Evolutionary conservation across 53 echinoderm and acorn worm genomes (phyloP).

Genomic region (Holothuria scabra): DNA sequence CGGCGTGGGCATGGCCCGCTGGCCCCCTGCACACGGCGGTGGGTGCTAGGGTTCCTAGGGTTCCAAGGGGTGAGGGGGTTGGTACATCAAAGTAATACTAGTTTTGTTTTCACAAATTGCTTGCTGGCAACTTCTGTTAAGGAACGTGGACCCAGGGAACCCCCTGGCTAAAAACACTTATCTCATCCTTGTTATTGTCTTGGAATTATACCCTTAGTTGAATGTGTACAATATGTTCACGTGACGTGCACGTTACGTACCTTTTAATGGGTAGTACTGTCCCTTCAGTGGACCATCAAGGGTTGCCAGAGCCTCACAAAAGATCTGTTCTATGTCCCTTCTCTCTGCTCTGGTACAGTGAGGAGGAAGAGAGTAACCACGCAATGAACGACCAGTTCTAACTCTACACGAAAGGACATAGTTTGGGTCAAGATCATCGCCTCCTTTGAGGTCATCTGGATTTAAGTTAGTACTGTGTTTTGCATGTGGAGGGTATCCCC

Average conservation of each 20-base stretch:
- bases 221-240: no score
- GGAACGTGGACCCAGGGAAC: no score
- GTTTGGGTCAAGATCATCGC: slow-evolving; percentile 77
- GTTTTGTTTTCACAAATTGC: no score
- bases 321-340: slow-evolving; percentile 70
- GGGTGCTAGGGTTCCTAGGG: no score
- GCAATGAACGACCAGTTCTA: slow-evolving; percentile 82
- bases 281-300: slow-evolving; percentile 77
- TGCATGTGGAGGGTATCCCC: slow-evolving; percentile 74
- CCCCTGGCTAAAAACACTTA: no score
- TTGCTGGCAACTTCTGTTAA: no score
- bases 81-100: no score
- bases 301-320: slow-evolving; percentile 66
- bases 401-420: slow-evolving; percentile 91
- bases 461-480: slow-evolving; percentile 87
- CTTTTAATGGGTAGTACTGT: slow-evolving; percentile 84
- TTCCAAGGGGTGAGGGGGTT: no score
- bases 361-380: slow-evolving; percentile 82
- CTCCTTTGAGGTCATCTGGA: slow-evolving; percentile 68
- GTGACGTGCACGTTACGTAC: slow-evolving; percentile 29
- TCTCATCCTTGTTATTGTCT: no score
- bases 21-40: no score
- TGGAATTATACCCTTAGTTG: no score
- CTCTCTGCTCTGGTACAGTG: slow-evolving; percentile 77
- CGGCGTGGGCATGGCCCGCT: no score